A percentile compares a stretch with the other conserved stretches of the same genome.
These are phyloP conservation scores for Vesta saturnalis DNA, from an alignment of 2,888 invertebrate species.

Conservation along the genomic window DNA sequence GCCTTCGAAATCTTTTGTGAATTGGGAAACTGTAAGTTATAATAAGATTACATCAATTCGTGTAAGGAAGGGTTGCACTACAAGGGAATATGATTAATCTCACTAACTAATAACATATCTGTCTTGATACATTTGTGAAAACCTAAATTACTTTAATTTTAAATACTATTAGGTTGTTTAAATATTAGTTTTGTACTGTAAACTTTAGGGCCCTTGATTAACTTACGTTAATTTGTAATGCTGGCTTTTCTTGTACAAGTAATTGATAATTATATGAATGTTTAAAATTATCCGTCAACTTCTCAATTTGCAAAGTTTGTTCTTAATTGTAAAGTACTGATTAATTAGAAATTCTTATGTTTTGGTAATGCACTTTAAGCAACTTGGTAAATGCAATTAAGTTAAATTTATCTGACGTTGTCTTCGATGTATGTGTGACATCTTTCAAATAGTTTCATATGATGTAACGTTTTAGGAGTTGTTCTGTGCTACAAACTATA, in stretches of 20 bases:
- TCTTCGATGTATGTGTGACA: slow-evolving; percentile 1
- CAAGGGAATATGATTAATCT: slow-evolving; percentile 3
- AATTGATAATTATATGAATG: too few species aligned
- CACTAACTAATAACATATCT: background rate
- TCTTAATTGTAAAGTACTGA: background rate
- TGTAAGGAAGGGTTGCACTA: background rate
- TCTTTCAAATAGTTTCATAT: background rate
- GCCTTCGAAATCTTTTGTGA: background rate
- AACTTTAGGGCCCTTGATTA: slow-evolving; percentile 1
- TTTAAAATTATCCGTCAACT: too few species aligned
- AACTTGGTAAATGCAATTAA: background rate
- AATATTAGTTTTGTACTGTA: background rate
- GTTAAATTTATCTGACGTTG: background rate
- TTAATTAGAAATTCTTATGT: background rate
- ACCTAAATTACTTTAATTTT: background rate
- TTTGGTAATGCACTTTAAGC: background rate
- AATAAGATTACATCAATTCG: background rate
- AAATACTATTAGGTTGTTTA: background rate
- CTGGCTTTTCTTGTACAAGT: background rate
- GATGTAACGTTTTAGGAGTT: background rate
- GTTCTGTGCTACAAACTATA: too few species aligned
- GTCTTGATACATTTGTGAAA: background rate
- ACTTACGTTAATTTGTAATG: background rate
- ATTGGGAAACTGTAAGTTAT: background rate
- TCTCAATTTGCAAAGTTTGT: background rate